These are phyloP conservation scores for Pandemis heparana DNA, from an alignment of 2,888 invertebrate species.

Conservation along the genomic window DNA sequence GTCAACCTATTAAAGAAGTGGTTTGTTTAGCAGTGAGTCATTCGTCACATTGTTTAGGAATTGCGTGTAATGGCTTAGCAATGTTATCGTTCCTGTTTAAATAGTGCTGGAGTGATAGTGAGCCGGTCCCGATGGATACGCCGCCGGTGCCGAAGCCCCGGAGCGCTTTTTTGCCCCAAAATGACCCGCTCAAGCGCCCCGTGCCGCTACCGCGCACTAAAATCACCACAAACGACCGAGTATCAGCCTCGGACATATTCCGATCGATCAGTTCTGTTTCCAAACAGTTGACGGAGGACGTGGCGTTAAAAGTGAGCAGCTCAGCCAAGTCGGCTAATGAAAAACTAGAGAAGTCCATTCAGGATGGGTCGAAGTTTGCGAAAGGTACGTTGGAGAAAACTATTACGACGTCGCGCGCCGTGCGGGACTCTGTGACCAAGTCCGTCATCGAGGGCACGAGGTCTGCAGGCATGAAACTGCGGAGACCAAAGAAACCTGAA, in stretches of 20 bases:
- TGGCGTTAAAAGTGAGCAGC: conserved; percentile 80
- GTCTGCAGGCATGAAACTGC: conserved; percentile 81
- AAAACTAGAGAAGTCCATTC: conserved; percentile 70
- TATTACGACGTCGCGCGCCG: conserved; percentile 77
- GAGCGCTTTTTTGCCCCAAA: conserved; percentile 58
- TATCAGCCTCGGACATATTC: conserved; percentile 75
- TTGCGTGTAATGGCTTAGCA: conserved; percentile 48
- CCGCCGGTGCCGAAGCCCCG: conserved; percentile 79
- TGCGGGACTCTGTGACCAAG: conserved; percentile 83
- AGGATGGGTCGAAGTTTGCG: conserved; percentile 74
- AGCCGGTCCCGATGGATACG: conserved; percentile 66
- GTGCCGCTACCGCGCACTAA: conserved; percentile 84
- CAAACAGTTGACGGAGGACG: conserved; percentile 85
- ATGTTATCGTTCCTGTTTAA: conserved; percentile 57
- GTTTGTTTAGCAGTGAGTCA: conserved; percentile 53
- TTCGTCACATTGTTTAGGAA: conserved; percentile 46
- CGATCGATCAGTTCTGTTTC: conserved; percentile 84
- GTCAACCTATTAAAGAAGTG: conserved; percentile 50
- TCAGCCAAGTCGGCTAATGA: conserved; percentile 76
- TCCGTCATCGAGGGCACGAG: conserved; percentile 88
- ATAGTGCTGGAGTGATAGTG: conserved; percentile 52
- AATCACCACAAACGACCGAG: conserved; percentile 61
- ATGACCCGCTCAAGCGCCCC: conserved; percentile 73
- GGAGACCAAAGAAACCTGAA: conserved; percentile 64
- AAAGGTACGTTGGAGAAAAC: conserved; percentile 81